These are phyloP conservation scores for Agriopis aurantiaria DNA, from an alignment of 2,888 invertebrate genomes.

Conservation along the genomic window DNA sequence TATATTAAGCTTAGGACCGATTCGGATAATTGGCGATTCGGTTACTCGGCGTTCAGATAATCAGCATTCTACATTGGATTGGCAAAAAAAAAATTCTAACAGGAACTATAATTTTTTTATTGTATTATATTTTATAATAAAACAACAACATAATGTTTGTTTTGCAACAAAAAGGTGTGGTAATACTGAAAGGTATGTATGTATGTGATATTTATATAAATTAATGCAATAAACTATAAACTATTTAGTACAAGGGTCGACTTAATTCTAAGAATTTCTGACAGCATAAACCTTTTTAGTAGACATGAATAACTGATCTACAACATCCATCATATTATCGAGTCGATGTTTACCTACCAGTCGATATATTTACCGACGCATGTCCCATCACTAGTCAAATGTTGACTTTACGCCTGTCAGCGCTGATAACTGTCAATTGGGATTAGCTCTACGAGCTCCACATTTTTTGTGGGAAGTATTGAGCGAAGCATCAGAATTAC, in stretches of 20 bases:
- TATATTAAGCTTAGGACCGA: no score
- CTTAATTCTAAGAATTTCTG: neutral
- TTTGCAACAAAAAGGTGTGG: no score
- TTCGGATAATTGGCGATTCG: no score
- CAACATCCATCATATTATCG: constrained; percentile 9
- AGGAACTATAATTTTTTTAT: no score
- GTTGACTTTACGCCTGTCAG: constrained; percentile 49
- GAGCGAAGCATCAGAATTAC: neutral
- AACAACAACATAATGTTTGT: no score
- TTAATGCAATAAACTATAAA: no score
- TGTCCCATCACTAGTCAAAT: constrained; percentile 52
- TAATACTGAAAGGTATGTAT: no score
- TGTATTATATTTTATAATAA: no score
- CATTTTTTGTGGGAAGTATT: constrained; percentile 6
- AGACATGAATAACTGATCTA: neutral
- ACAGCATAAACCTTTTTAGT: neutral
- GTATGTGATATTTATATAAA: no score
- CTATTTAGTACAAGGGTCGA: neutral
- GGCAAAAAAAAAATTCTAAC: no score
- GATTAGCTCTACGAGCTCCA: constrained; percentile 31
- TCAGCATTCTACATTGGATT: no score
- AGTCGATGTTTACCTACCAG: constrained; percentile 21
- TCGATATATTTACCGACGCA: constrained; percentile 43
- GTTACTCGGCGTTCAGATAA: no score
- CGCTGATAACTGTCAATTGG: constrained; percentile 38